Percentiles rank a stretch among this genome's conserved stretches.
These are phyloP conservation scores for Aphelenchoides fujianensis DNA, from an alignment of 1,140 invertebrate species.

Conservation along the genomic window DNA sequence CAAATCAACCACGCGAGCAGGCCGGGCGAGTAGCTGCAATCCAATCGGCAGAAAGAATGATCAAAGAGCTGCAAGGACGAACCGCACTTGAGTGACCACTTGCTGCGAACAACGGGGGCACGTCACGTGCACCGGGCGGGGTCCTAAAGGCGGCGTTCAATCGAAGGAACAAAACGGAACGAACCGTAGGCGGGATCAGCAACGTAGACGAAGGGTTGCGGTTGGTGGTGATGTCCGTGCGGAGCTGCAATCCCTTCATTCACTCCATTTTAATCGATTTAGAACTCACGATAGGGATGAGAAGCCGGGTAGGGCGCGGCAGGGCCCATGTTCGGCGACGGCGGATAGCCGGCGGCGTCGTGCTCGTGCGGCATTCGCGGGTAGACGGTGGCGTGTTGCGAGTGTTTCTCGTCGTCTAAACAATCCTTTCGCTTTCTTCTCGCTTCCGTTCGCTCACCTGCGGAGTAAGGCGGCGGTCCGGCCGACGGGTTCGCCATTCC, in stretches of 20 bases:
- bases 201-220: constrained; percentile 9
- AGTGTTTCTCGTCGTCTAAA: not conserved
- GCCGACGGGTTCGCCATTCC: not conserved
- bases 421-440: no score
- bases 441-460: no score
- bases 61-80: no score
- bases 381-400: not conserved
- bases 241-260: not conserved
- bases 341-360: not conserved
- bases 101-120: not conserved
- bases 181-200: constrained; percentile 7
- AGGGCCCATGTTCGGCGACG: not conserved
- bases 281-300: not conserved
- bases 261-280: not conserved
- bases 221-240: not conserved
- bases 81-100: constrained; percentile 7
- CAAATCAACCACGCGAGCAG: constrained; percentile 1
- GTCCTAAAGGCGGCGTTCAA: not conserved
- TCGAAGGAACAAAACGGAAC: not conserved
- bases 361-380: no score
- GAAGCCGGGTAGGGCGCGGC: not conserved
- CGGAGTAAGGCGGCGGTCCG: not conserved
- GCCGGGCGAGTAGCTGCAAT: constrained; percentile 1
- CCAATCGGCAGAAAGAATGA: no score
- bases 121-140: not conserved